Base-by-base conservation (phyloP, 2,113 vertebrate genomes). In the Furnarius figulus region DNA sequence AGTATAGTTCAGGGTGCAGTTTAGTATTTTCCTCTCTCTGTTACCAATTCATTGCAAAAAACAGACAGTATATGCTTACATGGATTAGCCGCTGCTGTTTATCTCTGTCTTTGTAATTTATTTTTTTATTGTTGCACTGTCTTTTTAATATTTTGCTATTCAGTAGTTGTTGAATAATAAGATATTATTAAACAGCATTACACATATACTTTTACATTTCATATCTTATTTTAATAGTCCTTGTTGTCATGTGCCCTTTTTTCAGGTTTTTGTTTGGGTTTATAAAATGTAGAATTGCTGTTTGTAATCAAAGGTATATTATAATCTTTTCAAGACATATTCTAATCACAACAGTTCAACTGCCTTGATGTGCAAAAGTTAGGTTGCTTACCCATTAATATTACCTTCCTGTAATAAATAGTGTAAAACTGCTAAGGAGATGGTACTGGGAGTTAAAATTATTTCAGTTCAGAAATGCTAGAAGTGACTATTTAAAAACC, bases 71-170 rank as follows among this genome's bases (percentile, higher is more conserved):
- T 61, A 21, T 44, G 19, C 3, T 61, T 82, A 21, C 12, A 39
- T 35, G 23, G 5, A 73, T 79, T 52, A 93, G 10, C 10, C 2
- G 70, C 24, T 65, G 7, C 7, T 89, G 4, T 10, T 87, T 17
- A 24, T 28, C 3, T 3, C 8, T 71, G 62, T 49, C 14, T 86
- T n/a, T 0, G 0, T 31, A 21, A 11, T 13, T 40, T 14, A 7
- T 55, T 40, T 83, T 84, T 80, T 66, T 46, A 50, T 40, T 37
- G 8, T 77, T 79, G 3, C 20, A 50, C 25, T 7, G 11, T 44
- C 35, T 85, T 87, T 87, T 74, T 31, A 79, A 77, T 59, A 49
- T 50, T 58, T 91, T 73, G 2, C 9, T 77, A 63, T 79, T 47
- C 19, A 30, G 3, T 59, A 37, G 39, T 49, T 62, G 8, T 49